phyloP scores from a whole-genome alignment of 2,797 vertebrate species.

The Microctenopoma steveboyesi region DNA sequence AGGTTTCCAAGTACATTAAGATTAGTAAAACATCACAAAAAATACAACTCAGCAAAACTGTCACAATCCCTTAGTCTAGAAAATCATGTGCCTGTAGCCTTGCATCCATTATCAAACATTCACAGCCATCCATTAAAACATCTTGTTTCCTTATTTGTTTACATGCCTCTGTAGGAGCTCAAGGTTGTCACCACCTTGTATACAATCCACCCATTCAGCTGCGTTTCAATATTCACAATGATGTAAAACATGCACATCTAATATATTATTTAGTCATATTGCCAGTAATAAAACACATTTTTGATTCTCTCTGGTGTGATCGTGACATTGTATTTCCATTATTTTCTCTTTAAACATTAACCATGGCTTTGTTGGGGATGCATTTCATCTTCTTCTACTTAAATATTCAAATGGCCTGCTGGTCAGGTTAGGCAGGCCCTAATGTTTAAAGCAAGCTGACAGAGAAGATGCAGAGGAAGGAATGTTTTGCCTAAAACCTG shows the following conservation, averaged over 20 bases:
- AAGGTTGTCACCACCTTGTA: constrained; percentile 71
- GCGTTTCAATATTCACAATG: constrained; percentile 91
- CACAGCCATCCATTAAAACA: constrained; percentile 82
- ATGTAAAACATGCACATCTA: constrained; percentile 85
- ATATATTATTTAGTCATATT: constrained; percentile 94
- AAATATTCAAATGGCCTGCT: constrained; percentile 81
- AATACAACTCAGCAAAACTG: constrained; percentile 80
- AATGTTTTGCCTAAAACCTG: constrained; percentile 82
- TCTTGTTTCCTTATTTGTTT: constrained; percentile 78
- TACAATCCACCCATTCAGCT: constrained; percentile 77
- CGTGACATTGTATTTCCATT: constrained; percentile 92
- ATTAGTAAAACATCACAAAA: constrained; percentile 58
- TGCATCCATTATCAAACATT: constrained; percentile 76
- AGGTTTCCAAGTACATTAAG: constrained; percentile 56
- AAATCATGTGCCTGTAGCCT: constrained; percentile 76
- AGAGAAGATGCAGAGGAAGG: constrained; percentile 67
- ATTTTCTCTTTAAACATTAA: constrained; percentile 98
- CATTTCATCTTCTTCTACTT: constrained; percentile 76
- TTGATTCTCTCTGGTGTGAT: constrained; percentile 82
- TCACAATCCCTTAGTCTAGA: constrained; percentile 83
- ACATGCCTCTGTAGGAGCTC: constrained; percentile 49
- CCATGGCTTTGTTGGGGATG: constrained; percentile 85
- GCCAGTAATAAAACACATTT: constrained; percentile 84
- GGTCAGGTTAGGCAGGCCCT: constrained; percentile 69
- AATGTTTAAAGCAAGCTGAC: constrained; percentile 79